Base-by-base conservation (phyloP, 1,140 invertebrate genomes). In the Cyclargus thomasi region DNA sequence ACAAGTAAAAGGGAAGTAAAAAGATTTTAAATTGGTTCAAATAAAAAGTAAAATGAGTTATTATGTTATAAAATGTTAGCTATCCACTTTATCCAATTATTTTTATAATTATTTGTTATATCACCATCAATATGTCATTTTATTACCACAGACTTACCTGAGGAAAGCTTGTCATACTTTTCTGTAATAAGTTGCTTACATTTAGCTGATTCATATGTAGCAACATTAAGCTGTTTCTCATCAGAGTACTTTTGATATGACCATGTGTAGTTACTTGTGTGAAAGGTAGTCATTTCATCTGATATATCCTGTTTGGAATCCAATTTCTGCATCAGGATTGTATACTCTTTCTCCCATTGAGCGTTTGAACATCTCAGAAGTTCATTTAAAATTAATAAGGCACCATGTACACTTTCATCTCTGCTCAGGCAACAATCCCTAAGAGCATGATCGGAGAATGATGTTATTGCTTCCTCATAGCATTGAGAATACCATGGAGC, bases 401-500 rank as follows among this genome's bases (percentile, higher is more conserved):
- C 97, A 18, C 98, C 97, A 86, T 99, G 98, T 20, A 97, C 94
- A 86, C 96, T 93, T 83, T 99, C 98, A 81, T 99, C 98, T 70
- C 94, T 93, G 16, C 94, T 95, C 64, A 96, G 93, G 47, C 95
- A 95, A 81, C 94, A 95, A 71, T 96, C 96, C 81, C 93, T 90
- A 47, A 88, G 85, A 59, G 92, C 85, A 62, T 93, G 85, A 20
- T 97, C 96, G 70, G 94, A 92, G 75, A 98, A 96, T 17, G 95
- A 95, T 53, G 91, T 92, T 39, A 94, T 93, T 3, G 96, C 95
- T 86, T 99, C 97, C 67, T 98, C 96, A 81, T 96, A 98, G 81
- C 97, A 98, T 77, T 96, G 95, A 82, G 95, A 94, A 75, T 96
- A 98, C 97, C 97, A 99, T 71, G 95, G 93, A 18, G 96, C 95